Evolutionary conservation across 2,888 invertebrate genomes (phyloP).

Genomic region (Eupithecia inturbata): DNA sequence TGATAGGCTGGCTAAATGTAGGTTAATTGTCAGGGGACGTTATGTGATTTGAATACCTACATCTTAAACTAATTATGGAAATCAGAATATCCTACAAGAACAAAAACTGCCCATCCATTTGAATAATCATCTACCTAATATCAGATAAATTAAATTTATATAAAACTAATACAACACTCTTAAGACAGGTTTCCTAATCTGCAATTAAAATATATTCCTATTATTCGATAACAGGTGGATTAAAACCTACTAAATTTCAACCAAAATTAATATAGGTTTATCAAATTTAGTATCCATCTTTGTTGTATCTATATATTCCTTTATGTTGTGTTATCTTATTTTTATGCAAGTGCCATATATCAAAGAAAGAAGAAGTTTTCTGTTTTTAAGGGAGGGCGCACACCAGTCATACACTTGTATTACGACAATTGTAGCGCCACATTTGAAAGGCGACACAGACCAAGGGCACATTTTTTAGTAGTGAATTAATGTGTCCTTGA

Average conservation of each 20-base stretch:
- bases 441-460: not conserved
- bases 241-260: not conserved
- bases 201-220: slow-evolving; percentile 26
- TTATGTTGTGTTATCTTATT: no score
- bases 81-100: not conserved
- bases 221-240: slow-evolving; percentile 9
- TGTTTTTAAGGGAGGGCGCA: not conserved
- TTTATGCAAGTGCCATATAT: not conserved
- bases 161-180: not conserved
- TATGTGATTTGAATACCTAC: not conserved
- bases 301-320: not conserved
- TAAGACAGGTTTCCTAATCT: slow-evolving; percentile 41
- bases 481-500: not conserved
- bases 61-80: not conserved
- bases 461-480: no score
- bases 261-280: not conserved
- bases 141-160: slow-evolving; percentile 2
- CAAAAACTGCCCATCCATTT: not conserved
- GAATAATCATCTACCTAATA: not conserved
- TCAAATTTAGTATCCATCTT: no score
- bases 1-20: not conserved
- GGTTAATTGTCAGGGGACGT: not conserved
- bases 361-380: not conserved
- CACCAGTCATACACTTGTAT: not conserved
- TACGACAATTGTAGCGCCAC: not conserved